Evolutionary conservation across 2,888 invertebrate species (phyloP), one percentile per base, ranked within the genome.

Genomic region (Patella ulyssiponensis): DNA sequence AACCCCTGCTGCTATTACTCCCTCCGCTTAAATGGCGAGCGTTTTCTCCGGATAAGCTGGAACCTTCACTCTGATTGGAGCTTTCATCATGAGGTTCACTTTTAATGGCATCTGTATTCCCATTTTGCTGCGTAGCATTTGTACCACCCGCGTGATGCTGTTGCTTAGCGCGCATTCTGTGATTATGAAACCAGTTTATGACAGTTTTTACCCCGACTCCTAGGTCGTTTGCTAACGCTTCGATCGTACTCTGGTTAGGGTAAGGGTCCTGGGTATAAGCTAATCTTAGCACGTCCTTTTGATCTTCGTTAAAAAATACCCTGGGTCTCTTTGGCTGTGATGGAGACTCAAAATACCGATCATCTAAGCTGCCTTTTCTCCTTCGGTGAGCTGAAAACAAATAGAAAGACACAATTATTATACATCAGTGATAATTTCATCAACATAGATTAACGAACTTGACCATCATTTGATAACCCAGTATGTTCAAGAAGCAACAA

Each of bases 151-250:
- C 78, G 76, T 87, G 88, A 74, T 88, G 88, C 79, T 91, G 91
- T 77, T 91, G 91, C 78, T 98, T 98, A 90, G 98, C 94, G 82
- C 99, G 94, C 97, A 99, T 99, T 87, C 99, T 95, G 92, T 99
- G 98, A 92, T 99, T 99, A 94, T 99, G 99, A 94, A 99, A 99
- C 99, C 99, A 99, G 92, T 99, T 99, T 80, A 98, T 98, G 88
- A 99, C 98, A 76, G 99, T 99, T 85, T 99, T 94, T 74, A 98
- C 96, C 9, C 97, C 96, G 69, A 99, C 93, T 12, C 95, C 96
- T 77, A 99, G 93, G 92, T 98, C 98, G 53, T 95, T 94, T 53
- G 98, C 98, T 79, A 99, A 94, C 90, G 97, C 97, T 91, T 99
- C 98, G 84, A 99, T 98, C 78, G 98, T 97, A 44, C 96, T 96